phyloP scores from a whole-genome alignment of 1,140 invertebrate genomes.

The Drosophila obscura region DNA sequence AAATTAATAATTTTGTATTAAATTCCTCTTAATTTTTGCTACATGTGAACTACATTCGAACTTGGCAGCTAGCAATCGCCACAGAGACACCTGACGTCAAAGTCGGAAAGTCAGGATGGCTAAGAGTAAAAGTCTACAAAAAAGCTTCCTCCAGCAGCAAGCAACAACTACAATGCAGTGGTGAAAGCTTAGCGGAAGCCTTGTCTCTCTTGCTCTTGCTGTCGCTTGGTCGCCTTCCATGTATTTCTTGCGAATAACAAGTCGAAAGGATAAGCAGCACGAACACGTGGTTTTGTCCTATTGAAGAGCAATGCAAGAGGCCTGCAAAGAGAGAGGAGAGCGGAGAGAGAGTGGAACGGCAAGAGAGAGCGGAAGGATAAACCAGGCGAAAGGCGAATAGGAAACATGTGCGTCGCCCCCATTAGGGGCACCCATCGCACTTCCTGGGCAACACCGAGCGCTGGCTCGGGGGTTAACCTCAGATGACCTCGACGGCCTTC shows the following conservation, averaged over 20 bases:
- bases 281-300: slow-evolving; percentile 58
- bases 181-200: slow-evolving; percentile 24
- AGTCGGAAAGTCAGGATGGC: slow-evolving; percentile 1
- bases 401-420: slow-evolving; percentile 31
- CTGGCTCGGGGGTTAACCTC: slow-evolving; percentile 2
- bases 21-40: too few relatives aligned
- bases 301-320: slow-evolving; percentile 18
- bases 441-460: slow-evolving; percentile 1
- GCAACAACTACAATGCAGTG: background rate
- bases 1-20: too few relatives aligned
- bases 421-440: slow-evolving; percentile 31
- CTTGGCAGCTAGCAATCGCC: too few relatives aligned
- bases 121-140: slow-evolving; percentile 37
- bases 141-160: slow-evolving; percentile 22
- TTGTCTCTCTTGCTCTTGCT: background rate
- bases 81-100: too few relatives aligned
- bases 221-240: background rate
- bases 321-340: slow-evolving; percentile 32
- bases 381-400: background rate
- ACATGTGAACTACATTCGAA: too few relatives aligned
- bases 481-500: slow-evolving; percentile 40
- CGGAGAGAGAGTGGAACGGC: background rate
- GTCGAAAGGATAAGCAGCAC: slow-evolving; percentile 55
- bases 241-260: slow-evolving; percentile 61
- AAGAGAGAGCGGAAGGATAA: background rate